phyloP scores from a whole-genome alignment of 1,140 invertebrate genomes.

The Leucophenga varia region DNA sequence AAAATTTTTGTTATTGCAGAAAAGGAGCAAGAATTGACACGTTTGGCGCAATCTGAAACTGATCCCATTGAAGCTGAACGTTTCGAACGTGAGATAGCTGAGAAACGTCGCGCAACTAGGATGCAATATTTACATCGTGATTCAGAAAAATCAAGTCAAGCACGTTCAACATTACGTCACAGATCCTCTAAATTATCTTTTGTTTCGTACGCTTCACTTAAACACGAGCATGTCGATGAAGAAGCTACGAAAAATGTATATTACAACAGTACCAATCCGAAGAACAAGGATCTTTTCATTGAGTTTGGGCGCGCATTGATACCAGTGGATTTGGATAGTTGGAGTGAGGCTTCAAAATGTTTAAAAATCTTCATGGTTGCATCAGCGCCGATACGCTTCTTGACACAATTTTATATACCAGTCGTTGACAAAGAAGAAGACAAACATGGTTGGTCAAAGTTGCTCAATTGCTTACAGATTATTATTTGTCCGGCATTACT shows the following conservation, averaged over 20 bases:
- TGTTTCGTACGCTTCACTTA: too few relatives aligned
- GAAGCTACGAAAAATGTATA: not conserved
- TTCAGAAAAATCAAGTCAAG: not conserved
- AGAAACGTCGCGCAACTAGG: not conserved
- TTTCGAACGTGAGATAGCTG: not conserved
- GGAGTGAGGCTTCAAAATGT: not conserved
- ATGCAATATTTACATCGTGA: slow-evolving; percentile 1
- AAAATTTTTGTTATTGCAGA: too few relatives aligned
- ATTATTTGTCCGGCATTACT: slow-evolving; percentile 8
- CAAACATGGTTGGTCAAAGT: slow-evolving; percentile 22
- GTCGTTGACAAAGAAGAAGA: slow-evolving; percentile 17
- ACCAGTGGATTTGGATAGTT: slow-evolving; percentile 4
- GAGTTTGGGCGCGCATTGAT: slow-evolving; percentile 1
- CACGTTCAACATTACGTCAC: not conserved
- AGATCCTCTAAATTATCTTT: too few relatives aligned
- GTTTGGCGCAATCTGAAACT: too few relatives aligned
- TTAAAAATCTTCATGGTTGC: slow-evolving; percentile 1
- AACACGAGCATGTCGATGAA: not conserved
- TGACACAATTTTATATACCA: slow-evolving; percentile 13
- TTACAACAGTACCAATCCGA: not conserved
- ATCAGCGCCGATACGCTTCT: not conserved
- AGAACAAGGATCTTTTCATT: slow-evolving; percentile 2
- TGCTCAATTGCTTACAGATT: slow-evolving; percentile 18
- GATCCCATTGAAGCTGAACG: not conserved
- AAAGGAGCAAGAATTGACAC: too few relatives aligned